Conservation (phyloP, 1,140 invertebrate species). For the Tetramorium simillimum region DNA sequence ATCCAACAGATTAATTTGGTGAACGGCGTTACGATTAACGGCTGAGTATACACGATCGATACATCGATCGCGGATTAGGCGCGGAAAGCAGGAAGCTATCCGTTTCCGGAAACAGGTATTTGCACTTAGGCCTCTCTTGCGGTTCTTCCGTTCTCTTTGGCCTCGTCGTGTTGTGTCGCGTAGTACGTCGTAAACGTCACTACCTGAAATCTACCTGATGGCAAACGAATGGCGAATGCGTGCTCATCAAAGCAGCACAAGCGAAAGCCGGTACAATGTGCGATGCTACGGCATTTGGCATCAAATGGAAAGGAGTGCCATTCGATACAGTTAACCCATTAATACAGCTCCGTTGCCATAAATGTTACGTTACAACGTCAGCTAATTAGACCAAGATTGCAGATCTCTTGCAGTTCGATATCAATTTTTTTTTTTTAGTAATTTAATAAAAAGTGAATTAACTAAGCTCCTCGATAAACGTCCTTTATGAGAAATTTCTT, state of each 20-base stretch:
- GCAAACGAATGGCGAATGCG: conserved; percentile 7
- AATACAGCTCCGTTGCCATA: background rate
- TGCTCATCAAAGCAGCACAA: background rate
- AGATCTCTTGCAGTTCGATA: background rate
- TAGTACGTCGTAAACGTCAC: conserved; percentile 33
- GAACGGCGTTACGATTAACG: background rate
- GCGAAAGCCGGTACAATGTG: background rate
- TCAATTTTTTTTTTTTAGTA: background rate
- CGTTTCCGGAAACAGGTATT: conserved; percentile 79
- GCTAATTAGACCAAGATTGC: background rate
- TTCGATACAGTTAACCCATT: background rate
- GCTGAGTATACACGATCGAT: conserved; percentile 57
- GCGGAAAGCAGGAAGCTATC: conserved; percentile 72
- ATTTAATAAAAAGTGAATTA: background rate
- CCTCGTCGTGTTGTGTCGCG: background rate
- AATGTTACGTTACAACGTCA: background rate
- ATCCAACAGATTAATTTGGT: background rate
- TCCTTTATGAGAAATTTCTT: background rate
- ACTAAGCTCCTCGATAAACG: background rate
- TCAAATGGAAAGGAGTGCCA: background rate
- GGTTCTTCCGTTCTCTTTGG: conserved; percentile 2
- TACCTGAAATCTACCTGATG: conserved; percentile 20
- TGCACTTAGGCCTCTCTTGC: conserved; percentile 80
- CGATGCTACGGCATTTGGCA: background rate
- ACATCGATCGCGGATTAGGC: conserved; percentile 69